Evolutionary conservation across 2,888 invertebrate species (phyloP).

Genomic region (Philhelius pedissequus): DNA sequence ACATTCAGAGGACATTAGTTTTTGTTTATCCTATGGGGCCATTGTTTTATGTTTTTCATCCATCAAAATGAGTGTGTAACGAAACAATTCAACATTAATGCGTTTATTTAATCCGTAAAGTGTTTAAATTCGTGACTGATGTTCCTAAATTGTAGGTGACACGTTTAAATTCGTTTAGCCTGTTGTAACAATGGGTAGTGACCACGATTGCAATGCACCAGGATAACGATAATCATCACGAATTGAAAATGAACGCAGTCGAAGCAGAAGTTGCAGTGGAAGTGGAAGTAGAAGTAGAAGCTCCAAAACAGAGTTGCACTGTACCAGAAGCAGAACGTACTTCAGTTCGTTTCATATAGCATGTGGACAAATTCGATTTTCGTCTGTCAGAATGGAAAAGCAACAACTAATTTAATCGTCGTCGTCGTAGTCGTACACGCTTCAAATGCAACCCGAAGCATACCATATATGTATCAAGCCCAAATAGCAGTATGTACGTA

Average conservation of each 20-base stretch:
- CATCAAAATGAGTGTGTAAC: not conserved
- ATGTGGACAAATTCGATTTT: constrained; percentile 61
- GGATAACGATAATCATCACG: constrained; percentile 58
- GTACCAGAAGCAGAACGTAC: not conserved
- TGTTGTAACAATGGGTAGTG: constrained; percentile 39
- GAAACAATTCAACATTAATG: constrained; percentile 9
- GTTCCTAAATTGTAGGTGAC: constrained; percentile 40
- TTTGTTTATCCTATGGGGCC: not conserved
- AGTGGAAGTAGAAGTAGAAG: not conserved
- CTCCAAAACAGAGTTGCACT: not conserved
- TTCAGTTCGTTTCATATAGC: constrained; percentile 9
- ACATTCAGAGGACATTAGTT: not conserved
- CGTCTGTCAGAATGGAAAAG: constrained; percentile 60
- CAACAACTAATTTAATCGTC: constrained; percentile 63
- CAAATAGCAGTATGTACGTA: not conserved
- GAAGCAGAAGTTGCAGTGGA: not conserved
- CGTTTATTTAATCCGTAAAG: constrained; percentile 15
- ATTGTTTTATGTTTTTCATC: not conserved
- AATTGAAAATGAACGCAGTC: constrained; percentile 49
- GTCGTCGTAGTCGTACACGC: constrained; percentile 31
- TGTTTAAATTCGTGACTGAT: constrained; percentile 24
- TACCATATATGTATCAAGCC: not conserved
- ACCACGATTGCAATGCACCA: constrained; percentile 31
- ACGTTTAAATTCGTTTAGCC: constrained; percentile 46
- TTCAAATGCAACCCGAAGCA: constrained; percentile 47